phyloP scores from a whole-genome alignment of 2,113 vertebrate genomes.

The Echinops telfairi region DNA sequence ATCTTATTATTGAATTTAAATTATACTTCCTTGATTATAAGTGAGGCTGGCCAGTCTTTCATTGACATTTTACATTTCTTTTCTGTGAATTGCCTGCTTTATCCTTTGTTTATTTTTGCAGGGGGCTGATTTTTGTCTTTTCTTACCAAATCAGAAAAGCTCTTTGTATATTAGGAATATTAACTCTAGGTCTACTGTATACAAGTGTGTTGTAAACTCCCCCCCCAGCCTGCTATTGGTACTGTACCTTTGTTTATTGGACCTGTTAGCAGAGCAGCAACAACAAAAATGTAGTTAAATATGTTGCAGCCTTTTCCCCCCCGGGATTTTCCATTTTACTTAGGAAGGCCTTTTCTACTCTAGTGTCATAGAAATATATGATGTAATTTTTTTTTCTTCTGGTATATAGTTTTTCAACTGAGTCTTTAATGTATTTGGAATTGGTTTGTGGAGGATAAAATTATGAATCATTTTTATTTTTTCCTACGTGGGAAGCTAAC shows the following conservation, averaged over 20 bases:
- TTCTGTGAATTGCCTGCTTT: background rate
- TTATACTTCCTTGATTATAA: conserved; percentile 45
- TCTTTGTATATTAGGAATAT: conserved; percentile 11
- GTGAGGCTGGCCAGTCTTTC: background rate
- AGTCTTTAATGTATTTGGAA: conserved; percentile 28
- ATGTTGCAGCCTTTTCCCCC: background rate
- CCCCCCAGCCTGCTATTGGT: background rate
- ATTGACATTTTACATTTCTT: background rate
- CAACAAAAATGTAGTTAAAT: background rate
- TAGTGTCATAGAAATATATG: background rate
- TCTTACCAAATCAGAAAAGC: conserved; percentile 7
- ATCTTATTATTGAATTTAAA: conserved; percentile 10
- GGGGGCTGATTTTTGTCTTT: background rate
- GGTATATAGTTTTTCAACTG: background rate
- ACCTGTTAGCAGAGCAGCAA: background rate
- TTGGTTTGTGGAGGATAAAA: background rate
- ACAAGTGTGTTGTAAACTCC: background rate
- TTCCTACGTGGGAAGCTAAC: background rate
- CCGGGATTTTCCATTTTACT: background rate
- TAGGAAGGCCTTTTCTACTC: background rate
- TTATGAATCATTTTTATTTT: conserved; percentile 31
- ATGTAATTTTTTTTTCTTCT: background rate
- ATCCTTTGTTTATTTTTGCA: conserved; percentile 7
- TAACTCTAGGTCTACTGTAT: background rate
- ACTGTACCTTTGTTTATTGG: conserved; percentile 35